Conservation (phyloP, 2,797 vertebrate species). For the Poeciliopsis infans region DNA sequence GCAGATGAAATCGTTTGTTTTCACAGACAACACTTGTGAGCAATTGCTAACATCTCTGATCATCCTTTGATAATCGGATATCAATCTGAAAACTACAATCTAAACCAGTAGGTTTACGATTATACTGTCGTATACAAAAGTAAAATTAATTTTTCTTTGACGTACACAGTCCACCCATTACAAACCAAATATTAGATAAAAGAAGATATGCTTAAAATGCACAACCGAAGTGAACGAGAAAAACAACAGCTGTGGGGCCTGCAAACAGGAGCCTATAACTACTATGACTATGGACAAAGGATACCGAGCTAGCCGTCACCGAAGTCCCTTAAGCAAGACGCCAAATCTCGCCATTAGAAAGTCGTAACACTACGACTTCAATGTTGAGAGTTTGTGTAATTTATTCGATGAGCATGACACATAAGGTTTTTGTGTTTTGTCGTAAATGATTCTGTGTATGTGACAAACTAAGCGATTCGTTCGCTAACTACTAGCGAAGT, state of each 20-base stretch:
- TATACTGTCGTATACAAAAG: background rate
- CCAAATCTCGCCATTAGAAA: constrained; percentile 15
- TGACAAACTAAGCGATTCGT: constrained; percentile 9
- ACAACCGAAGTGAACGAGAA: constrained; percentile 40
- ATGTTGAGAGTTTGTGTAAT: accelerated
- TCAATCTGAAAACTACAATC: background rate
- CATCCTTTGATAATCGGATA: too few relatives aligned
- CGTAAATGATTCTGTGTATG: background rate
- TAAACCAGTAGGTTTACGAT: background rate
- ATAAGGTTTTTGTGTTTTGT: background rate
- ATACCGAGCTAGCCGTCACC: constrained; percentile 64
- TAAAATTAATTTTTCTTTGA: background rate
- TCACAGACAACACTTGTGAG: background rate
- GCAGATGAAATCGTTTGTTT: background rate
- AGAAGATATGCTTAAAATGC: background rate
- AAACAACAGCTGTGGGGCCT: constrained; percentile 76
- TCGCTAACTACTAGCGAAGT: constrained; percentile 62
- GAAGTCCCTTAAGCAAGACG: constrained; percentile 39
- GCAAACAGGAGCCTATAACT: constrained; percentile 55
- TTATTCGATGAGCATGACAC: accelerated
- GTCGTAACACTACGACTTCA: background rate
- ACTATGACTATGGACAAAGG: constrained; percentile 78
- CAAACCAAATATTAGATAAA: background rate
- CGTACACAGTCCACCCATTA: background rate
- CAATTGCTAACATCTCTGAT: constrained; percentile 12